These are phyloP conservation scores for Physocephala rufipes DNA, from an alignment of 2,888 invertebrate genomes.

Conservation along the genomic window DNA sequence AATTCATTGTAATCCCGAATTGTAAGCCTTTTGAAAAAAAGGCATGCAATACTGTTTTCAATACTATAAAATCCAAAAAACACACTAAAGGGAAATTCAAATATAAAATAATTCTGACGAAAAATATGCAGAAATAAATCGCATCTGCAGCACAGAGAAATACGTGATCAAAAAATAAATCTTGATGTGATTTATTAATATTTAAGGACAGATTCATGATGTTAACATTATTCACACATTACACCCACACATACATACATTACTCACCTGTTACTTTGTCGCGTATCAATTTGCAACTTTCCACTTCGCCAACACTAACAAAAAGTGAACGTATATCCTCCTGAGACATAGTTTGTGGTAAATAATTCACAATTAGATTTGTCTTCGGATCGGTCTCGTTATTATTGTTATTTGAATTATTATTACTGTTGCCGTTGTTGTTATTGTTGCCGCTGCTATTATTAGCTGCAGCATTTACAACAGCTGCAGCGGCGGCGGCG, in stretches of 20 bases:
- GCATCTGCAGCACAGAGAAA: too few species aligned
- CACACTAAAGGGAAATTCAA: too few species aligned
- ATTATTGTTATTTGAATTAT: conserved; percentile 54
- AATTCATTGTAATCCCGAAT: too few species aligned
- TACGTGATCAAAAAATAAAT: too few species aligned
- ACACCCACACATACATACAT: background rate
- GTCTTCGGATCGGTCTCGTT: conserved; percentile 82
- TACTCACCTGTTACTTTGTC: conserved; percentile 90
- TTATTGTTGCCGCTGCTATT: conserved; percentile 71
- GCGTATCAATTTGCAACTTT: conserved; percentile 96
- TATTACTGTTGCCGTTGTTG: conserved; percentile 50
- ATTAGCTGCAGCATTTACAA: conserved; percentile 47
- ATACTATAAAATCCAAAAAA: too few species aligned
- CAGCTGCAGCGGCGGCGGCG: conserved; percentile 15
- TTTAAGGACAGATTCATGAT: background rate
- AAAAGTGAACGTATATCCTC: conserved; percentile 95
- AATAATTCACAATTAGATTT: conserved; percentile 94
- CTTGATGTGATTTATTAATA: too few species aligned
- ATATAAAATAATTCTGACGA: background rate
- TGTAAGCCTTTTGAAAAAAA: too few species aligned
- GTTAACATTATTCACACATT: background rate
- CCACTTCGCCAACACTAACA: conserved; percentile 94
- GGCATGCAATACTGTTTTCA: too few species aligned
- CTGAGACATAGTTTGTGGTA: conserved; percentile 93
- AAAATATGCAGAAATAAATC: background rate